Conservation (phyloP, 2,113 vertebrate species). For the Hemichromis elongatus region DNA sequence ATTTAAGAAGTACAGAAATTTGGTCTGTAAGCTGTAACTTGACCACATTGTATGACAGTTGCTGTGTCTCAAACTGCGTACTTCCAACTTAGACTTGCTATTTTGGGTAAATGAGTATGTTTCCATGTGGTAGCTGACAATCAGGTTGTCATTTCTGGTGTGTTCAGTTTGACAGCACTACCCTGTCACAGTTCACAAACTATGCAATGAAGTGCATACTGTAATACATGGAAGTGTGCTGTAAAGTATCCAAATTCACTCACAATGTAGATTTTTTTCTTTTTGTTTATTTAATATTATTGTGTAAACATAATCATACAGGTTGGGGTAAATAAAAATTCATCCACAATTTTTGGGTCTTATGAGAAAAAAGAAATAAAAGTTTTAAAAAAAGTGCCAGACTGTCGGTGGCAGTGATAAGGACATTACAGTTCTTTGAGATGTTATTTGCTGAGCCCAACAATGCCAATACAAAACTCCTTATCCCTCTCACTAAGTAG, state of each 20-base stretch:
- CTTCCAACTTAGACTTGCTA: neutral
- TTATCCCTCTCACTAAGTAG: neutral
- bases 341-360: neutral
- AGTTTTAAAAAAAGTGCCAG: no score
- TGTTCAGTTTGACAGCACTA: neutral
- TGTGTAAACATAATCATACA: neutral
- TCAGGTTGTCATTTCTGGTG: neutral
- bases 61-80: neutral
- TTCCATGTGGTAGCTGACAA: neutral
- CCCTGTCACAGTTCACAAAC: neutral
- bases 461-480: neutral
- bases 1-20: neutral
- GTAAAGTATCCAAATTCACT: neutral
- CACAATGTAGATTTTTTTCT: neutral
- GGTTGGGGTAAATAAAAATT: neutral
- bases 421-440: neutral
- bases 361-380: neutral
- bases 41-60: neutral
- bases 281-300: neutral
- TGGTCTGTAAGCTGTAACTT: neutral
- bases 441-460: neutral
- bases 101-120: neutral
- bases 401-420: neutral
- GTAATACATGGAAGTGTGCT: accelerated
- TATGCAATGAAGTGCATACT: accelerated